A percentile compares a stretch with the other conserved stretches of the same genome.
These are phyloP conservation scores for human (Homo sapiens) DNA, from an alignment of 2,113 vertebrate species.

Conservation along the genomic window GRCh38 chr12:31337001-31337500, in stretches of 20 bases:
- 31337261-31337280: background rate
- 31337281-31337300: background rate
- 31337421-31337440: background rate
- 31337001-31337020: too few species aligned
- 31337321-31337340: background rate
- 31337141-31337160: background rate
- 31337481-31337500: background rate
- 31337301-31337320: background rate
- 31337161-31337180: background rate
- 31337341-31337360: background rate
- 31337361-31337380: background rate
- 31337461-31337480: background rate
- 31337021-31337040: too few species aligned
- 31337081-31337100: too few species aligned
- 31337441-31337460: background rate
- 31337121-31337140: background rate
- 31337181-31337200: background rate
- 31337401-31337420: background rate
- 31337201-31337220: background rate
- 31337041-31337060: too few species aligned
- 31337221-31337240: background rate
- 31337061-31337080: too few species aligned
- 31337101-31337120: too few species aligned
- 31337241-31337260: background rate
- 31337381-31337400: background rate